Conservation (phyloP, 2,888 invertebrate genomes). For the Smittia aterrima region DNA sequence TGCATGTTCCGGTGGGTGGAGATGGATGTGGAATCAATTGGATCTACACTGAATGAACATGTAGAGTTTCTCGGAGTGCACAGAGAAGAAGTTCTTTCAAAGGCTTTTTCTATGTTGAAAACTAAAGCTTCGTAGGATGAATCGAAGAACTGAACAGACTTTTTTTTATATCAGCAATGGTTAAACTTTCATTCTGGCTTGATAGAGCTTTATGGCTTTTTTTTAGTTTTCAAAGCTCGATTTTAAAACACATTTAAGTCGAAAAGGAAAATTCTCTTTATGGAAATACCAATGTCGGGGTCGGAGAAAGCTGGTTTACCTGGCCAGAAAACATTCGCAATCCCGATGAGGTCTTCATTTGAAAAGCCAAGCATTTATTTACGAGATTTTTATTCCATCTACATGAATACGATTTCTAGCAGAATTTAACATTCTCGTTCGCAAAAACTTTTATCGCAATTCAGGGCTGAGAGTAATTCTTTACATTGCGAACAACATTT, state of each 20-base stretch:
- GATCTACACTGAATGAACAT: background rate
- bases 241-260: background rate
- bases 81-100: background rate
- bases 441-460: too few species aligned
- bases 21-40: background rate
- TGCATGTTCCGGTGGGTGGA: background rate
- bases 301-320: background rate
- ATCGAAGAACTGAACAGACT: background rate
- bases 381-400: background rate
- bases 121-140: background rate
- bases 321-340: background rate
- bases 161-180: background rate
- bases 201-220: slow-evolving; percentile 19
- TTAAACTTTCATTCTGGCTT: slow-evolving; percentile 21
- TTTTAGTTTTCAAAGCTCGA: background rate
- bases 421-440: background rate
- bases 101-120: background rate
- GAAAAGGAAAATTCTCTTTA: background rate
- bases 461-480: too few species aligned
- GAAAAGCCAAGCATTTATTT: slow-evolving; percentile 5
- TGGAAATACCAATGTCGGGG: background rate
- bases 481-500: background rate
- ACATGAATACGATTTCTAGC: background rate
- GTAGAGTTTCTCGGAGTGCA: background rate
- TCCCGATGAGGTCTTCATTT: slow-evolving; percentile 20